A percentile compares a stretch with the other conserved stretches of the same genome.
Evolutionary conservation across 2,113 vertebrate genomes (phyloP).

Genomic region (Alaudala cheleensis): DNA sequence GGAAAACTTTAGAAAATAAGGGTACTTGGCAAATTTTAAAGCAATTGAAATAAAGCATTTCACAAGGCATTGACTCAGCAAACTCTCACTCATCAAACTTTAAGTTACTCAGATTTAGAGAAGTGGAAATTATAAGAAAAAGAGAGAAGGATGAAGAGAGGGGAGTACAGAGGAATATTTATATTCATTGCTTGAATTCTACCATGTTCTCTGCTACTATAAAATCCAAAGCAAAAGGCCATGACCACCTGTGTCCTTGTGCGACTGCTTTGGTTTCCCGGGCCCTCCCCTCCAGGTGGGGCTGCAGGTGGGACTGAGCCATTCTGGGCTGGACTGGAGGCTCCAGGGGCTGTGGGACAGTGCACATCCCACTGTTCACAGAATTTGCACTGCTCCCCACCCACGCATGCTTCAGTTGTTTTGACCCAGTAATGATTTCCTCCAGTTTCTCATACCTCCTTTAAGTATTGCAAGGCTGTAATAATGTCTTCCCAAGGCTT

Average conservation of each 20-base stretch:
- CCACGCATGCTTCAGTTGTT: neutral
- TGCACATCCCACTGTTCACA: neutral
- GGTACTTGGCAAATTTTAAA: neutral
- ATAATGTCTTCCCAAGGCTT: neutral
- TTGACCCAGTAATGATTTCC: neutral
- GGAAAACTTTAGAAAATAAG: neutral
- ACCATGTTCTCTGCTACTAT: neutral
- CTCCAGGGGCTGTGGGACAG: neutral
- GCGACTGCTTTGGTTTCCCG: neutral
- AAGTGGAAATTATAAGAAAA: neutral
- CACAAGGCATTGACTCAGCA: neutral
- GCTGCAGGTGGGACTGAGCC: neutral
- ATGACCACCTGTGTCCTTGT: fast-evolving
- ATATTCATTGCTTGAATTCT: neutral
- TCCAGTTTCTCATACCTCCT: neutral
- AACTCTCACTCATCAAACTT: neutral
- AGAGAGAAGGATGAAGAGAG: neutral
- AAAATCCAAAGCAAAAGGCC: neutral
- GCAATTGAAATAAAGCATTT: neutral
- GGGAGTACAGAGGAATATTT: neutral
- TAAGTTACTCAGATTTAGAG: neutral
- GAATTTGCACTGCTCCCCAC: fast-evolving
- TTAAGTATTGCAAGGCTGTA: neutral
- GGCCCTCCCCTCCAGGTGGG: no score
- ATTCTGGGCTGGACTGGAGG: neutral